These are phyloP conservation scores for Elanoides forficatus DNA, from an alignment of 2,113 vertebrate species.

Conservation along the genomic window DNA sequence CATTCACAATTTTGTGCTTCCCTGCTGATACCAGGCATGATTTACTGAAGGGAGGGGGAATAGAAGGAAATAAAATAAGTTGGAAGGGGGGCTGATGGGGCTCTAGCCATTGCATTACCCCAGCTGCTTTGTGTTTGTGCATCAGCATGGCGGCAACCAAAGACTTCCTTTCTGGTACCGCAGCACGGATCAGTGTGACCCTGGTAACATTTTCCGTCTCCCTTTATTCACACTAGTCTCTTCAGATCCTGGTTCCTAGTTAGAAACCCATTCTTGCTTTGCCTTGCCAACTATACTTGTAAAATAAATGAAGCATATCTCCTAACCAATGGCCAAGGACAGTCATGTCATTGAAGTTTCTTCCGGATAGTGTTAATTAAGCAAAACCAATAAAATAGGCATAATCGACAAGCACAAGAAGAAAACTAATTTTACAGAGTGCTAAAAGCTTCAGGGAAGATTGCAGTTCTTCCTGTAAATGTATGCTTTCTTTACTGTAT, in stretches of 20 bases:
- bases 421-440: constrained; percentile 17
- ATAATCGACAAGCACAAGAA: background rate
- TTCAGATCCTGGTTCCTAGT: background rate
- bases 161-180: background rate
- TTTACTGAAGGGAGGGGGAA: background rate
- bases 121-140: background rate
- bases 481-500: background rate
- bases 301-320: constrained; percentile 21
- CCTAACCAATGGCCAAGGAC: background rate
- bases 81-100: background rate
- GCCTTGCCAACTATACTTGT: background rate
- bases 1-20: background rate
- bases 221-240: background rate
- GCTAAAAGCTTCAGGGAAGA: background rate
- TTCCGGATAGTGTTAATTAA: constrained; percentile 36
- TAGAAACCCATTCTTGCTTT: background rate
- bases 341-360: background rate
- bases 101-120: background rate
- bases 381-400: constrained; percentile 27
- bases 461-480: constrained; percentile 3
- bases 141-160: background rate
- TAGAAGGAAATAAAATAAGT: background rate
- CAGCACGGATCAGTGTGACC: background rate
- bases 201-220: background rate
- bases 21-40: background rate